A percentile compares a stretch with the other conserved stretches of the same genome.
Evolutionary conservation across 1,140 invertebrate genomes (phyloP).

Genomic region (Agrypnia vestita): DNA sequence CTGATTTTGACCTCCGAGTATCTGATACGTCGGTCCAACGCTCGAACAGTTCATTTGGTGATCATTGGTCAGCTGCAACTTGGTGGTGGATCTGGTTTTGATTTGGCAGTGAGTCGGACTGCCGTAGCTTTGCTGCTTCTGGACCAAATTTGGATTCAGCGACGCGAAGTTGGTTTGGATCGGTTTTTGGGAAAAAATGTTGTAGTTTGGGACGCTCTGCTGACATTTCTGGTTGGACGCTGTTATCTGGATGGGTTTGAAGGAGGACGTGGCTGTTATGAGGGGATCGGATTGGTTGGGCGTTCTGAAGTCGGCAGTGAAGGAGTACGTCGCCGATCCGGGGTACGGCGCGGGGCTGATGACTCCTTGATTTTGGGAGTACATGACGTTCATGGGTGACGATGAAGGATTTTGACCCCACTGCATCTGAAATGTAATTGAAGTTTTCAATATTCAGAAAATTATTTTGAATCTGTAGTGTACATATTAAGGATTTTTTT

Average conservation of each 20-base stretch:
- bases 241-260: slow-evolving; percentile 67
- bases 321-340: slow-evolving; percentile 81
- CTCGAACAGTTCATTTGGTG: slow-evolving; percentile 35
- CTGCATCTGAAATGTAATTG: slow-evolving; percentile 72
- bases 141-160: slow-evolving; percentile 32
- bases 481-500: too few species aligned
- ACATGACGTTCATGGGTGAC: slow-evolving; percentile 75
- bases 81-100: slow-evolving; percentile 56
- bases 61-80: slow-evolving; percentile 42
- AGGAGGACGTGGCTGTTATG: slow-evolving; percentile 70
- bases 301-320: slow-evolving; percentile 84
- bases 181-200: slow-evolving; percentile 64
- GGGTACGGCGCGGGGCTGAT: slow-evolving; percentile 77
- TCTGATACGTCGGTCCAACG: slow-evolving; percentile 52
- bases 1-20: slow-evolving; percentile 53
- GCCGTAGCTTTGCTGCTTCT: slow-evolving; percentile 47
- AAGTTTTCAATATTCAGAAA: too few species aligned
- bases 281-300: slow-evolving; percentile 72
- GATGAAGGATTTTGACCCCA: slow-evolving; percentile 77
- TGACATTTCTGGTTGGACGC: slow-evolving; percentile 46
- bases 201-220: slow-evolving; percentile 54
- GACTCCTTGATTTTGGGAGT: slow-evolving; percentile 75
- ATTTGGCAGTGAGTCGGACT: slow-evolving; percentile 50
- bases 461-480: too few species aligned
- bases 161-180: slow-evolving; percentile 37